Base-by-base conservation (phyloP, 53 echinoderm and acorn worm species). In the Holothuria leucospilota region DNA sequence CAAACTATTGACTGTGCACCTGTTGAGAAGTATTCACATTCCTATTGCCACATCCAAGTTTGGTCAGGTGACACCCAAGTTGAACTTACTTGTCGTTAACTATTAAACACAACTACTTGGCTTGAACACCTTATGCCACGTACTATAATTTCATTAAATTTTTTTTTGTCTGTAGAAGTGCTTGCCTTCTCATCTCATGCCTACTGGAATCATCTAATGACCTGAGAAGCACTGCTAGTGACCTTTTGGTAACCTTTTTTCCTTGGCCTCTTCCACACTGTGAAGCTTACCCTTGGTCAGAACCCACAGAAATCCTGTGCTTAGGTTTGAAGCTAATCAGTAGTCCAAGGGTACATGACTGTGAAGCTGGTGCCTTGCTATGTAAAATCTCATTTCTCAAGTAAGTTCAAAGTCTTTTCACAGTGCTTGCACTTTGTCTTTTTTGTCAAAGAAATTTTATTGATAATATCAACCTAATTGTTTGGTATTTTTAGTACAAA, bases 151-250 rank as follows among this genome's bases (percentile, higher is more conserved):
- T 73, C 34, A 6, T 39, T 30, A 27, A 2, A 27, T 51, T 26
- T 67, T 29, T 20, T 66, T 28, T 49, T 23, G 10, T 26, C 34
- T 78, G 16, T 60, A 99, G 99, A 71, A 91, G 90, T 90, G 93
- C 95, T 40, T 88, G 88, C 34, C 63, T 99, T 5, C 84, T 99
- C 24, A 70, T 99, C 8, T 88, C 90, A 13, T 92, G 92, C 65
- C 82, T 99, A 25, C 86, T 93, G 68, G 95, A 93, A 71, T 86
- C 93, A 56, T 86, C 99, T 84, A 99, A 94, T 85, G 99, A 99
- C 78, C 92, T 94, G 63, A 68, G 95, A 67, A 89, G 73, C 29
- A 86, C 81, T 21, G 91, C 99, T 29, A 92, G 85, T 42, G 59
- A 86, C 62, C 86, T 99, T 26, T 56, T 99, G 67, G 63, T 84